Evolutionary conservation across 1,140 invertebrate species (phyloP).

Genomic region (Mamestra configurata): DNA sequence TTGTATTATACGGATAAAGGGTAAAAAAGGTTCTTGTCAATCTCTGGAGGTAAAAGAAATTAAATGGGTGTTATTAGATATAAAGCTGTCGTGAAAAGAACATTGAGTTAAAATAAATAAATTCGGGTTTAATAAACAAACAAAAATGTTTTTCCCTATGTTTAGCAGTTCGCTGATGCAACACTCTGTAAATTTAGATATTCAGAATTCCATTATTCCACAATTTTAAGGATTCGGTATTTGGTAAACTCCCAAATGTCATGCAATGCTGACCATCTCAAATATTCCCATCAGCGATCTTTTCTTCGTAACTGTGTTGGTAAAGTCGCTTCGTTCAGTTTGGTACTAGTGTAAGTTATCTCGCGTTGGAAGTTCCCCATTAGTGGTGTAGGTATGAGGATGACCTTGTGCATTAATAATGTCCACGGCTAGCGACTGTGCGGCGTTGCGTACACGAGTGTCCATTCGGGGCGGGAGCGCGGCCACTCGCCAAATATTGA

Average conservation of each 20-base stretch:
- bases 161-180: too few species aligned
- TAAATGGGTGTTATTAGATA: constrained; percentile 20
- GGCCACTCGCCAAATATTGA: constrained; percentile 80
- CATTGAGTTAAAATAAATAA: constrained; percentile 11
- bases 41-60: constrained; percentile 8
- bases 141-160: too few species aligned
- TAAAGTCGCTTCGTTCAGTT: neutral
- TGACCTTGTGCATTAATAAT: constrained; percentile 35
- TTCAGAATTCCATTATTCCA: too few species aligned
- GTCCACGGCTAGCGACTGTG: neutral
- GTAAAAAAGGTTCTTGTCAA: constrained; percentile 39
- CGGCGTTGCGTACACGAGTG: constrained; percentile 37
- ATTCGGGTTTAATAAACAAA: neutral
- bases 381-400: neutral
- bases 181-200: too few species aligned
- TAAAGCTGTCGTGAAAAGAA: constrained; percentile 20
- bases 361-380: constrained; percentile 1
- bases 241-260: too few species aligned
- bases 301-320: too few species aligned
- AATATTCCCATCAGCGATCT: too few species aligned
- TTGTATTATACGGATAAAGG: constrained; percentile 44
- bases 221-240: too few species aligned
- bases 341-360: neutral
- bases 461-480: constrained; percentile 44
- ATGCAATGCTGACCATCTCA: too few species aligned